These are phyloP conservation scores for Chaetodon auriga DNA, from an alignment of 2,113 vertebrate genomes.

Conservation along the genomic window DNA sequence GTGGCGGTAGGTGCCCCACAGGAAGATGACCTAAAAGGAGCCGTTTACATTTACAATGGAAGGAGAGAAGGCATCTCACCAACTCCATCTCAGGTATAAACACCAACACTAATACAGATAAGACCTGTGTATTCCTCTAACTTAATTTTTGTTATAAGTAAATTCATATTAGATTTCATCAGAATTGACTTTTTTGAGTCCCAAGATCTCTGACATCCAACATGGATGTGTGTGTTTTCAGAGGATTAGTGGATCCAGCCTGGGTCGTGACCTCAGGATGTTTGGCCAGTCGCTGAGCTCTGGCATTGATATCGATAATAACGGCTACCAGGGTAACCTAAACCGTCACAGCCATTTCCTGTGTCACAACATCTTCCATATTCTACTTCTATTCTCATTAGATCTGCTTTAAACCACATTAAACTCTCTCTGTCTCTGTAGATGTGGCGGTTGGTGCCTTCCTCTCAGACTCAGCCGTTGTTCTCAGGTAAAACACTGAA, in stretches of 20 bases:
- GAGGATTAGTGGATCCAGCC: constrained; percentile 71
- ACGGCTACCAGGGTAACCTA: constrained; percentile 74
- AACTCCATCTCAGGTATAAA: constrained; percentile 74
- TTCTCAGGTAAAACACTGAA: constrained; percentile 88
- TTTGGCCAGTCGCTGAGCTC: constrained; percentile 79
- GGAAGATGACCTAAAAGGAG: constrained; percentile 77
- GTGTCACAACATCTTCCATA: neutral
- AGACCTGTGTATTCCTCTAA: no score
- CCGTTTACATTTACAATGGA: constrained; percentile 79
- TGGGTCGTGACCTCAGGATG: constrained; percentile 75
- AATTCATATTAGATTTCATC: neutral
- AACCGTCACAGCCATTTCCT: neutral
- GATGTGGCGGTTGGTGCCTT: constrained; percentile 96
- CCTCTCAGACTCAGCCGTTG: constrained; percentile 90
- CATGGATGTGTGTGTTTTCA: constrained; percentile 40
- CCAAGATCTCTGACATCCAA: neutral
- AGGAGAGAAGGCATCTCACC: constrained; percentile 70
- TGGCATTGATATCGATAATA: constrained; percentile 76
- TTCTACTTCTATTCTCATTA: neutral
- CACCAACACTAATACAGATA: neutral
- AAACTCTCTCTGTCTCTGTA: constrained; percentile 70
- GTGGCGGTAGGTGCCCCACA: constrained; percentile 78
- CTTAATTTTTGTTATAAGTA: no score
- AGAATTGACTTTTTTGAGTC: neutral
- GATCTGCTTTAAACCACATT: neutral